These are phyloP conservation scores for Drosophila sucinea DNA, from an alignment of 1,140 invertebrate species.

Conservation along the genomic window DNA sequence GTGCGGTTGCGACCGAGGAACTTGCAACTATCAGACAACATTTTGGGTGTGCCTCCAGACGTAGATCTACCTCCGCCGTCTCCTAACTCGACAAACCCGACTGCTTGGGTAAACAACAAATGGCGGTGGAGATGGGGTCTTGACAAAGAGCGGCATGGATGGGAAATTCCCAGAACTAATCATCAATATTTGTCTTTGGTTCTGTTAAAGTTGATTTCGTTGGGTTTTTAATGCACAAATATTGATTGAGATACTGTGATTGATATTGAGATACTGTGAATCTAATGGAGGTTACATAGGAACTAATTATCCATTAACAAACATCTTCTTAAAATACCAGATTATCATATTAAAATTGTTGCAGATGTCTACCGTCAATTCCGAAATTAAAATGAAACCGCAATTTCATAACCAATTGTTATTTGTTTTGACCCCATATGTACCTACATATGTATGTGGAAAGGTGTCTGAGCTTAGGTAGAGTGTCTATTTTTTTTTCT, in stretches of 20 bases:
- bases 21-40: conserved; percentile 24
- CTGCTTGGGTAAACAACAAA: conserved; percentile 43
- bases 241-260: conserved; percentile 31
- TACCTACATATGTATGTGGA: no score
- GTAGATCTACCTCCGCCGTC: not conserved
- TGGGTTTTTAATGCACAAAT: conserved; percentile 65
- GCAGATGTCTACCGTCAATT: no score
- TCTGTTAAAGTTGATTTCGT: conserved; percentile 18
- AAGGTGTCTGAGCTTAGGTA: no score
- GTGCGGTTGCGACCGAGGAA: conserved; percentile 39
- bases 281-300: not conserved
- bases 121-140: conserved; percentile 13
- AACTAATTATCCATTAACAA: no score
- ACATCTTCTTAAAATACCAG: no score
- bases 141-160: not conserved
- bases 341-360: no score
- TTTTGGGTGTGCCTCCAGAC: conserved; percentile 57
- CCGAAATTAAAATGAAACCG: no score
- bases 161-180: conserved; percentile 62
- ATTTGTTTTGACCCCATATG: no score
- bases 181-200: conserved; percentile 67
- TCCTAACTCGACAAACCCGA: conserved; percentile 23
- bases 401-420: no score
- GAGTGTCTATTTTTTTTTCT: no score
- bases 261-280: not conserved